Base-by-base conservation (phyloP, 2,113 vertebrate species). In the Cyphomyrus discorhynchus region DNA sequence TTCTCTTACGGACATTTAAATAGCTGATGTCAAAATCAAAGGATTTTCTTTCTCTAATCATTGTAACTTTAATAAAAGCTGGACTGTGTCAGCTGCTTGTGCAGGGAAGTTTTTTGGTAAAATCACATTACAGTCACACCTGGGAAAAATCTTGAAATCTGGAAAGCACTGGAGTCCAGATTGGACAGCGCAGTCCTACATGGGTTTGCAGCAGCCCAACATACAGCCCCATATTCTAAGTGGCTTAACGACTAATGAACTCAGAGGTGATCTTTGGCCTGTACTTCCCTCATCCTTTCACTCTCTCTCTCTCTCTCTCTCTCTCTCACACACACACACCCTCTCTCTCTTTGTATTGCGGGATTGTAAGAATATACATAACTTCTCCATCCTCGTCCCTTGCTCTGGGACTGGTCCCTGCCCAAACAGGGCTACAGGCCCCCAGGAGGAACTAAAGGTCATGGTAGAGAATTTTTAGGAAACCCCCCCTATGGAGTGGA, bases 161-260 rank as follows among this genome's bases (percentile, higher is more conserved):
- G n/a, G n/a, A 66, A 66, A 66, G 62, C 9, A 3, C 62, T 66
- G n/a, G 62, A 39, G 70, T 77, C 5, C 31, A 2, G 31, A 15
- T 7, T 77, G 15, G 70, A 17, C 31, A 19, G 70, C 19, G 10
- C 15, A 17, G 11, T 80, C 3, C 15, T n/a, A 0, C 53, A 56
- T 56, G 11, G 19, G 42, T 47, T 10, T 84, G 19, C 21, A 11
- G 19, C 8, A 24, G 7, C 31, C 49, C 62, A 35, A 46, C 50
- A 89, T 31, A 52, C 10, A 24, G n/a, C 50, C 42, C 42, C 52
- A 45, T 21, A 31, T 62, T n/a, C 77, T 35, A 46, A 53, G 5
- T 89, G 89, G 89, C 82, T 89, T 89, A 89, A 47, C 24, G 52
- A 84, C 74, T 83, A 82, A 89, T 82, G 74, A 27, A 39, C 19